A percentile compares a stretch with the other conserved stretches of the same genome.
phyloP scores from a whole-genome alignment of 2,888 invertebrate genomes.

The Acrobasis suavella region DNA sequence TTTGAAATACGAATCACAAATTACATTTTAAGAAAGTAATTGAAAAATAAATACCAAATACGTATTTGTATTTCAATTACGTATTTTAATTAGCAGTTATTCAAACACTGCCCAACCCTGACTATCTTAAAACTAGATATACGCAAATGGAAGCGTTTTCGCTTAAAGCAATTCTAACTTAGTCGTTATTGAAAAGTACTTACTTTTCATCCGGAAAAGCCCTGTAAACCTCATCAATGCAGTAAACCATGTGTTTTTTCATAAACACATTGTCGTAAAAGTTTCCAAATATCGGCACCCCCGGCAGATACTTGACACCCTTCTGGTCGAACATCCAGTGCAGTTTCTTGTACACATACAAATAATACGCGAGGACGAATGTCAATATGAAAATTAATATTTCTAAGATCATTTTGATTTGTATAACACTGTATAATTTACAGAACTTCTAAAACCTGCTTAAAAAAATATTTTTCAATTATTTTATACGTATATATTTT shows the following conservation, averaged over 20 bases:
- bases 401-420: slow-evolving; percentile 45
- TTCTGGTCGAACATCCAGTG: slow-evolving; percentile 44
- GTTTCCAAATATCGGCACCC: slow-evolving; percentile 39
- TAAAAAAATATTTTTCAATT: no score
- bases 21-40: no score
- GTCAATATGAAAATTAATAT: slow-evolving; percentile 41
- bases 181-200: slow-evolving; percentile 16
- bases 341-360: slow-evolving; percentile 42
- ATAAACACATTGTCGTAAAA: slow-evolving; percentile 27
- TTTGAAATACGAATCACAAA: no score
- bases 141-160: no score
- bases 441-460: no score
- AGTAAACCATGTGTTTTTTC: slow-evolving; percentile 32
- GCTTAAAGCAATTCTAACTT: no score
- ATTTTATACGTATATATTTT: no score
- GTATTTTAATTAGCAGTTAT: slow-evolving; percentile 40
- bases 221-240: slow-evolving; percentile 35
- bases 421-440: no score
- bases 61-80: slow-evolving; percentile 44
- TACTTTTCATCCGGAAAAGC: slow-evolving; percentile 39
- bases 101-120: no score
- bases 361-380: slow-evolving; percentile 37
- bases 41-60: no score
- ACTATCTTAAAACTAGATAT: no score
- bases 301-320: slow-evolving; percentile 46